Percentiles rank a stretch among this genome's conserved stretches.
phyloP scores from a whole-genome alignment of 2,888 invertebrate genomes.

The Macaria notata region DNA sequence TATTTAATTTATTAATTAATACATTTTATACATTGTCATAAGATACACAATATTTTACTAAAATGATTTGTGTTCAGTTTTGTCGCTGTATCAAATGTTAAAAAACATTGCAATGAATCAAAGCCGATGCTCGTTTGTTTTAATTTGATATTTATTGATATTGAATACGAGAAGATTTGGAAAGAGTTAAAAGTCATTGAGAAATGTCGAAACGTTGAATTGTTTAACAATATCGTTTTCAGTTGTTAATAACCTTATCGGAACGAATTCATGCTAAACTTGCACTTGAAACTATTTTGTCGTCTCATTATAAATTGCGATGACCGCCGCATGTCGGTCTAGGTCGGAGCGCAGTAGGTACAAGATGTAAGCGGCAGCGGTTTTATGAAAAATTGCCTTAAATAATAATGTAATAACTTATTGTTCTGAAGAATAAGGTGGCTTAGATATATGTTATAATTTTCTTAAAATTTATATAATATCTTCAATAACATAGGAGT shows the following conservation, averaged over 20 bases:
- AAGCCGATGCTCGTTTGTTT: constrained; percentile 5
- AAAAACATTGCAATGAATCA: constrained; percentile 7
- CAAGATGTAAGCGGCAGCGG: constrained; percentile 38
- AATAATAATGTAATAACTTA: too few species aligned
- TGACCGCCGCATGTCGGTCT: constrained; percentile 66
- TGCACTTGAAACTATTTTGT: constrained; percentile 56
- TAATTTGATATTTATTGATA: constrained; percentile 13
- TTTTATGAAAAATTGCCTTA: not conserved
- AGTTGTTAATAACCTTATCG: constrained; percentile 2
- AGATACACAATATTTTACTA: constrained; percentile 17
- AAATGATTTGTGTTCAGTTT: constrained; percentile 12
- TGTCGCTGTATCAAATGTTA: constrained; percentile 13
- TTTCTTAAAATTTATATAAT: too few species aligned
- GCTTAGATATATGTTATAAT: too few species aligned
- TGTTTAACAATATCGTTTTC: not conserved
- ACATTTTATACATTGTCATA: constrained; percentile 14
- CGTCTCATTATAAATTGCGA: constrained; percentile 60
- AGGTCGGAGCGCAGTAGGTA: constrained; percentile 47
- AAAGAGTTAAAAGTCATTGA: constrained; percentile 6
- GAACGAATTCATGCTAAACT: constrained; percentile 36
- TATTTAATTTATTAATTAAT: too few species aligned
- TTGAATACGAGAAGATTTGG: constrained; percentile 9
- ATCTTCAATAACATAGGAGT: too few species aligned
- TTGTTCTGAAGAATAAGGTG: too few species aligned
- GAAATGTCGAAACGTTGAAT: not conserved